Evolutionary conservation across 2,113 vertebrate genomes (phyloP).

Genomic region (Meriones unguiculatus): DNA sequence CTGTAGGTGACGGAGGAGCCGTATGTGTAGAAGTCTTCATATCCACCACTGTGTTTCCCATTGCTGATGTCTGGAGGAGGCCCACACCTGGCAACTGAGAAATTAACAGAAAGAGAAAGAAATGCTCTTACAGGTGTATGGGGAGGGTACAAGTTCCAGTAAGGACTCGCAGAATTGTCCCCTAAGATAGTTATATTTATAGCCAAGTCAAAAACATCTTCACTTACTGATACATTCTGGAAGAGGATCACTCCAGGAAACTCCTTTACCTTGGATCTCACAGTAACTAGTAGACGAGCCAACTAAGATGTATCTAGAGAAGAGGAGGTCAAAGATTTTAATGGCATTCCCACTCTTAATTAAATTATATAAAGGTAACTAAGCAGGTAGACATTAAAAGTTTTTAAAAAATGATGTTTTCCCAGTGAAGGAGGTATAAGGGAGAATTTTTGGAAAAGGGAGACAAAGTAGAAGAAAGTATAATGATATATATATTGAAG

Average conservation of each 20-base stretch:
- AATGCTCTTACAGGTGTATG: neutral
- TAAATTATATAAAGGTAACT: neutral
- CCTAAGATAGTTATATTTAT: neutral
- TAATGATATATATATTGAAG: neutral
- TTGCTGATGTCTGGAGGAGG: slow-evolving; percentile 72
- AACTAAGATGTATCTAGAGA: slow-evolving; percentile 70
- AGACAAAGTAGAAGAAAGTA: neutral
- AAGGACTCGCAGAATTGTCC: neutral
- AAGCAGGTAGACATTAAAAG: slow-evolving; percentile 1
- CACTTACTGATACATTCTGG: slow-evolving; percentile 78
- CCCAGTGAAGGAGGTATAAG: neutral
- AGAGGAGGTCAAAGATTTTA: slow-evolving; percentile 43
- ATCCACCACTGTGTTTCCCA: slow-evolving; percentile 47
- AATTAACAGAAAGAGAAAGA: neutral
- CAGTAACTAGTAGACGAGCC: slow-evolving; percentile 71
- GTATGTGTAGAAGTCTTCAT: neutral
- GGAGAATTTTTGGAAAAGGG: neutral
- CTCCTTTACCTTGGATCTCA: slow-evolving; percentile 51
- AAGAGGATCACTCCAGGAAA: slow-evolving; percentile 68
- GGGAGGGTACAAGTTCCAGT: neutral
- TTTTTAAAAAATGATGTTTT: slow-evolving; percentile 10
- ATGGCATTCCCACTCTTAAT: neutral
- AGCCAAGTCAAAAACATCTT: slow-evolving; percentile 25
- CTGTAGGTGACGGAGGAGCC: slow-evolving; percentile 35
- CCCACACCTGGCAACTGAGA: slow-evolving; percentile 72